Evolutionary conservation across 2,797 vertebrate species (phyloP).

Genomic region (Hypotaenidia okinawae): DNA sequence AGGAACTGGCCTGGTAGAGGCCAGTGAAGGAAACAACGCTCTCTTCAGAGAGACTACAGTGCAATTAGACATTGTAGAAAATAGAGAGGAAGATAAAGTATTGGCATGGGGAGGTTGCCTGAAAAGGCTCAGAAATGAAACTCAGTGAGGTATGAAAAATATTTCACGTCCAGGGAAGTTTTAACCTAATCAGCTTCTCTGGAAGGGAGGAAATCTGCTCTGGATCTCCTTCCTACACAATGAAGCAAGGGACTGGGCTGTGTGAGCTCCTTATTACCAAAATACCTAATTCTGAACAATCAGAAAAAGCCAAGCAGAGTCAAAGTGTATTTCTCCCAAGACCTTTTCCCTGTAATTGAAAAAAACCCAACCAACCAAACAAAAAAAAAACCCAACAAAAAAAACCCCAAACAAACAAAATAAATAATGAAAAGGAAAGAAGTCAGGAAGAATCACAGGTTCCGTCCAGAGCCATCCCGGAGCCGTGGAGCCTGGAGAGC

Average conservation of each 20-base stretch:
- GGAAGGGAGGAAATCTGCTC: neutral
- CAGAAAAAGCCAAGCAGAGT: neutral
- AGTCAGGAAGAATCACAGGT: constrained; percentile 40
- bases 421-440: neutral
- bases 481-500: constrained; percentile 20
- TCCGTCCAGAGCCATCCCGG: constrained; percentile 10
- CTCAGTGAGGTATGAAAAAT: neutral
- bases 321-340: neutral
- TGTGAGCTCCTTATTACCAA: neutral
- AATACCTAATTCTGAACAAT: neutral
- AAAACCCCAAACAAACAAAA: neutral
- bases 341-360: neutral
- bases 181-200: neutral
- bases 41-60: neutral
- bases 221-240: neutral
- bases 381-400: neutral
- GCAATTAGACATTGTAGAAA: neutral
- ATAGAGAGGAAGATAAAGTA: neutral
- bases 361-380: neutral
- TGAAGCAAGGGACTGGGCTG: neutral
- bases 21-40: neutral
- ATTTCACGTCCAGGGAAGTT: neutral
- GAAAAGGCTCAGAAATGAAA: constrained; percentile 7
- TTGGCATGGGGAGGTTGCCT: neutral
- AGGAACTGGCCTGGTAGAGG: neutral